A percentile compares a stretch with the other conserved stretches of the same genome.
These are phyloP conservation scores for Sterrhoptilus dennistouni DNA, from an alignment of 2,113 vertebrate genomes.

Conservation along the genomic window DNA sequence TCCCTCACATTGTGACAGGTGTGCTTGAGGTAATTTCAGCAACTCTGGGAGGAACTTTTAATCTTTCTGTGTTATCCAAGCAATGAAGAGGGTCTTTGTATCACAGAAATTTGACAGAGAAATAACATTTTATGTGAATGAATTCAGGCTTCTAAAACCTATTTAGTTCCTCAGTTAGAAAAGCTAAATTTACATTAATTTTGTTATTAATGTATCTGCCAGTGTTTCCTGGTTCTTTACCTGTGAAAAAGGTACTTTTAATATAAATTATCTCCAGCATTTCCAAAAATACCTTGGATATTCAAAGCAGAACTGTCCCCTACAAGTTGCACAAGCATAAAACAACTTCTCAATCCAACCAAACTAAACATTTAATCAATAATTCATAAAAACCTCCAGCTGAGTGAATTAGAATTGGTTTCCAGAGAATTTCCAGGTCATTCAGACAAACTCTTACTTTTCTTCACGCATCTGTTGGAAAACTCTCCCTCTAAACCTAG, in stretches of 20 bases:
- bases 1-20: background rate
- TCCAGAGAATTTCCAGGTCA: background rate
- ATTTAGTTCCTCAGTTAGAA: background rate
- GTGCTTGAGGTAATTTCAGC: background rate
- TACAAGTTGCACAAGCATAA: background rate
- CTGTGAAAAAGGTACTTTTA: background rate
- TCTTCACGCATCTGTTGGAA: background rate
- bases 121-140: background rate
- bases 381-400: background rate
- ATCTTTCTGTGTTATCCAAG: background rate
- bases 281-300: background rate
- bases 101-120: background rate
- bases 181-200: background rate
- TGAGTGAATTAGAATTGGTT: background rate
- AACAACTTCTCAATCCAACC: background rate
- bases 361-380: background rate
- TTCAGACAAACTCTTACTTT: background rate
- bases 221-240: background rate
- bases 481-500: background rate
- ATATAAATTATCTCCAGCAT: background rate
- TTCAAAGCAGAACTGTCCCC: background rate
- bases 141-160: background rate
- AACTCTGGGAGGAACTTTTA: background rate
- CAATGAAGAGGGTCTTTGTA: background rate
- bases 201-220: background rate